Evolutionary conservation across 1,140 invertebrate genomes (phyloP), one percentile per base, ranked within the genome.

Genomic region (Brachionus plicatilis): DNA sequence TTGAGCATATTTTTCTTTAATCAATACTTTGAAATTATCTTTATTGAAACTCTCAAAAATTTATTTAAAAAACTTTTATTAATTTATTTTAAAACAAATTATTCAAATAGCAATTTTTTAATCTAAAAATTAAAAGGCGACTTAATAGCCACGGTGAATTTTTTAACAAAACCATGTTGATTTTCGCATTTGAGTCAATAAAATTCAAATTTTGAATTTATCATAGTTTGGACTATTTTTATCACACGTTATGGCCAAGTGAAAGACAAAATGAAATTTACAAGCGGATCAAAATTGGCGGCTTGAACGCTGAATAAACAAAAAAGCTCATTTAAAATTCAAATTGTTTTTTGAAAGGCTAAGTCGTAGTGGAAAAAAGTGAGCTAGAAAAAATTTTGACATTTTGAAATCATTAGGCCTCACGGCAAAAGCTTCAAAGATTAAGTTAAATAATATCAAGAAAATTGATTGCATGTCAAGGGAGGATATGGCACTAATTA

Each of bases 391-490:
- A 20, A 17, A 56, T n/a, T 56, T 56, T 56, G 53, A 56, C 53
- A 56, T 56, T 53, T 56, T 12, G 6, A n/a, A 17, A 56, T 56
- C 53, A 56, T 56, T 8, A 56, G 53, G 14, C 53, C 53, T 56
- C 53, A 56, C 53, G 53, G 53, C 53, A 17, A 56, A 56, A 17
- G n/a, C n/a, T 56, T 56, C 12, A 20, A 0, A 68, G 24, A 37
- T 68, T 68, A 68, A 33, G 24, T 68, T 68, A 68, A 68, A 68
- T 68, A 68, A 37, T 33, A 37, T 17, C 24, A 37, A 68, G 65
- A 68, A 68, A 68, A 33, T 37, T 72, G 45, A 72, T 72, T 72
- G 68, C 68, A 72, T 72, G 68, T 41, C 33, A 37, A 72, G 37
- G n/a, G 33, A 37, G 33, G 29, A 72, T 72, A 72, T 41, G 68